Percentiles rank a stretch among this genome's conserved stretches.
phyloP scores from a whole-genome alignment of 2,797 vertebrate genomes.

The Gambelia wislizenii region DNA sequence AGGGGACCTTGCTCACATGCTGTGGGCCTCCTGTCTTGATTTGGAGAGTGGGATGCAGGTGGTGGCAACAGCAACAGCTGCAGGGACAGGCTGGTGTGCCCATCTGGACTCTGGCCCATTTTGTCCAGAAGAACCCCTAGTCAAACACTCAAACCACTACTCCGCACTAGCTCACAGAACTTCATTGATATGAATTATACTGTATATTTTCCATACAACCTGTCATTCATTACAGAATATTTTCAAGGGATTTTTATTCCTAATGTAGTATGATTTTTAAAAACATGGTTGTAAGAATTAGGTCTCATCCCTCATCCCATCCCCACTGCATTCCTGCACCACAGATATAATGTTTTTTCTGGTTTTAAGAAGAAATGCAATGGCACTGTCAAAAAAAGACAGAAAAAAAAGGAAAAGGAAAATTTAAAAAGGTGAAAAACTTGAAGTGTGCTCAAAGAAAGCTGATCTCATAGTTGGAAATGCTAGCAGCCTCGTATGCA shows the following conservation, averaged over 20 bases:
- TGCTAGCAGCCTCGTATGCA: constrained; percentile 73
- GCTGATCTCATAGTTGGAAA: constrained; percentile 68
- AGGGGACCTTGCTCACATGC: too few relatives aligned
- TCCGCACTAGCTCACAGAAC: not conserved
- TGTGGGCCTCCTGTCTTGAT: too few relatives aligned
- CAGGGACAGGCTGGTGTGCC: too few relatives aligned
- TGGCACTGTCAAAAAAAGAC: too few relatives aligned
- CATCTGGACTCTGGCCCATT: too few relatives aligned
- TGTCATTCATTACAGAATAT: not conserved
- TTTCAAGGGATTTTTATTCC: not conserved
- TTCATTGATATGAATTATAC: not conserved
- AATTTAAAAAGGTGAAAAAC: not conserved
- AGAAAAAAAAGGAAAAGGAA: too few relatives aligned
- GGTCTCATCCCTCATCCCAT: not conserved
- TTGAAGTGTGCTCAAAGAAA: constrained; percentile 51
- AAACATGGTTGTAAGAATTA: not conserved
- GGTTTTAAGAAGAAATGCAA: not conserved
- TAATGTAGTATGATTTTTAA: not conserved
- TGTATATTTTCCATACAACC: not conserved
- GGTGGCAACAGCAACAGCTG: too few relatives aligned
- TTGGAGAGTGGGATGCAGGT: too few relatives aligned
- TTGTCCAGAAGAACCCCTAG: too few relatives aligned
- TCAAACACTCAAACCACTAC: not conserved
- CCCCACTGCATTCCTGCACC: not conserved
- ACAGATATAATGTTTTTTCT: not conserved